These are phyloP conservation scores for Borostomias antarcticus DNA, from an alignment of 2,797 vertebrate genomes.

Conservation along the genomic window DNA sequence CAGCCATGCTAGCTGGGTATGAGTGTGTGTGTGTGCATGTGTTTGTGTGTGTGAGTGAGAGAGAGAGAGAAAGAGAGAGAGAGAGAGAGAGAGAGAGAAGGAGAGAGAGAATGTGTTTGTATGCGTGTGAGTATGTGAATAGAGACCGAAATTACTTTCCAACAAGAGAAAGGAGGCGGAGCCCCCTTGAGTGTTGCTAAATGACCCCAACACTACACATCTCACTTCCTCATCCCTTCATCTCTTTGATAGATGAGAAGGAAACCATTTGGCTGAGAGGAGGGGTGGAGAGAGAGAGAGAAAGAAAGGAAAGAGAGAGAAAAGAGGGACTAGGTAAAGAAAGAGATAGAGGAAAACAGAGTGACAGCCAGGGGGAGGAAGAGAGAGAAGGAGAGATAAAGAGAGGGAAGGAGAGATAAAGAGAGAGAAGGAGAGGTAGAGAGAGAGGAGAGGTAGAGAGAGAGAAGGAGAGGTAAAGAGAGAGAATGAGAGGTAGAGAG, in stretches of 20 bases:
- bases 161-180: background rate
- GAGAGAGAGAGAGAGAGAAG: conserved; percentile 3
- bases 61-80: background rate
- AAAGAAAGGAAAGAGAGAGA: conserved; percentile 14
- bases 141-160: no score
- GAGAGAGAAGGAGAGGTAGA: background rate
- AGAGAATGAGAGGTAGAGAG: conserved; percentile 20
- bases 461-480: conserved; percentile 31
- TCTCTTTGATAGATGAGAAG: conserved; percentile 22
- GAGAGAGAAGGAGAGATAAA: conserved; percentile 5
- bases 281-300: conserved; percentile 13
- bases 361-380: conserved; percentile 6
- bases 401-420: conserved; percentile 2
- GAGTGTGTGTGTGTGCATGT: background rate
- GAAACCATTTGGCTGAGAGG: conserved; percentile 26
- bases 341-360: background rate
- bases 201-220: conserved; percentile 24
- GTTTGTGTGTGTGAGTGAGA: conserved; percentile 18
- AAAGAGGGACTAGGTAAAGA: conserved; percentile 2
- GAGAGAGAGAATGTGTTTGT: background rate
- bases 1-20: background rate
- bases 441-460: conserved; percentile 33
- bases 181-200: conserved; percentile 8
- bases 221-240: conserved; percentile 21
- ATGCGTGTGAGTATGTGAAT: no score